These are phyloP conservation scores for Caenorhabditis macrosperma DNA, from an alignment of 2,888 invertebrate species.

Conservation along the genomic window DNA sequence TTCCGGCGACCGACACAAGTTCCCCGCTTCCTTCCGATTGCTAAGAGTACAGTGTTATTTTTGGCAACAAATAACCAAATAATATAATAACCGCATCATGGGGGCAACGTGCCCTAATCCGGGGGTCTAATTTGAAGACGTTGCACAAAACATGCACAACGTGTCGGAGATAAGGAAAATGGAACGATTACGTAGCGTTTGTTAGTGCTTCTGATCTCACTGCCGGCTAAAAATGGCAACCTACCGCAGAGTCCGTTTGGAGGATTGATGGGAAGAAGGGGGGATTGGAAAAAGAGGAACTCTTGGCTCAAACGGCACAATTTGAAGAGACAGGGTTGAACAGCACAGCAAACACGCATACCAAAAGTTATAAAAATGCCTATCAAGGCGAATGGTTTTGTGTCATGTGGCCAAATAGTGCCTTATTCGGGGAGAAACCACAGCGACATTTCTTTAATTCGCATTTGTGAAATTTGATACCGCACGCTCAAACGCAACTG, in stretches of 20 bases:
- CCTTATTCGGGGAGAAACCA: neutral
- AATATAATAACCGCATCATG: conserved; percentile 22
- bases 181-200: conserved; percentile 45
- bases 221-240: conserved; percentile 32
- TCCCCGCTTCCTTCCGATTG: conserved; percentile 33
- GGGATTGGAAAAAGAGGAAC: conserved; percentile 9
- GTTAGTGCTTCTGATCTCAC: conserved; percentile 31
- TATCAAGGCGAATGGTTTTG: neutral
- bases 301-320: neutral
- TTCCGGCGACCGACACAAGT: conserved; percentile 21
- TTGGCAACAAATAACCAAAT: conserved; percentile 27
- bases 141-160: conserved; percentile 33
- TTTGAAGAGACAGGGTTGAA: neutral
- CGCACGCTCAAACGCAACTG: conserved; percentile 24
- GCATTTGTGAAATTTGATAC: conserved; percentile 50
- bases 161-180: conserved; percentile 7
- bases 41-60: conserved; percentile 41
- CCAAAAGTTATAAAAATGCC: neutral
- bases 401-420: too few species aligned
- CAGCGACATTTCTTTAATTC: conserved; percentile 34
- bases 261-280: neutral
- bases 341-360: neutral
- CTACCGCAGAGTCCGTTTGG: neutral
- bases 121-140: conserved; percentile 17
- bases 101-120: conserved; percentile 41